Base-by-base conservation (phyloP, 2,888 invertebrate species). In the Micropterix aruncella region DNA sequence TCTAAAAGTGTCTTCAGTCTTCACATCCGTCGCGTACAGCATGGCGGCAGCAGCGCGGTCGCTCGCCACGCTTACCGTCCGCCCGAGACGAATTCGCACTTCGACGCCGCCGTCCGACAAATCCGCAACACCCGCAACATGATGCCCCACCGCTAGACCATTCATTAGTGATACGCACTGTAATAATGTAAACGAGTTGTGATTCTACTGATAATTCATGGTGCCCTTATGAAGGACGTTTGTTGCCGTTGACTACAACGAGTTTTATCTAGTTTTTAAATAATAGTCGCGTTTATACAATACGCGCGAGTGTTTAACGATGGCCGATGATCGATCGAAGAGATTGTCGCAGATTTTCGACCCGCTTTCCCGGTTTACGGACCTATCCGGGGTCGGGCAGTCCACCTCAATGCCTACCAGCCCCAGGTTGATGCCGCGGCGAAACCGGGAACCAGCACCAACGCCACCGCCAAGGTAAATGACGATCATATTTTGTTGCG, bases 321-420 rank as follows among this genome's bases (percentile, higher is more conserved):
- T 78, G 78, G 73, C 77, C 54, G 78, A 77, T 65, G 78, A 78
- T 62, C 71, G 79, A 59, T 75, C 80, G 62, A 76, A 83, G 57
- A 77, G 87, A 59, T 67, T 86, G 62, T 86, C 86, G 63, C 84
- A 86, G 72, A 82, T 85, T 55, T 83, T 85, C 62, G 87, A 88
- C 66, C 86, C 87, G 53, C 72, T 88, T 57, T 76, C 84, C 50
- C 71, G 84, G 61, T 70, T 88, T 50, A 79, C 80, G 62, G 79
- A 83, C 60, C 68, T 78, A 53, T 75, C 77, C 53, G 66, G 74
- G 53, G 65, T 75, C 54, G 66, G 68, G 4, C 67, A 65, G 42
- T 70, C 70, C 45, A 63, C 63, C 40, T 82, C 82, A 48, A 83
- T 80, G 18, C 82, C 83, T 41, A 83, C 79, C 56, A 84, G 84